Evolutionary conservation across 2,888 invertebrate genomes (phyloP), one percentile per base, ranked within the genome.

Genomic region (Hypercompe scribonia): DNA sequence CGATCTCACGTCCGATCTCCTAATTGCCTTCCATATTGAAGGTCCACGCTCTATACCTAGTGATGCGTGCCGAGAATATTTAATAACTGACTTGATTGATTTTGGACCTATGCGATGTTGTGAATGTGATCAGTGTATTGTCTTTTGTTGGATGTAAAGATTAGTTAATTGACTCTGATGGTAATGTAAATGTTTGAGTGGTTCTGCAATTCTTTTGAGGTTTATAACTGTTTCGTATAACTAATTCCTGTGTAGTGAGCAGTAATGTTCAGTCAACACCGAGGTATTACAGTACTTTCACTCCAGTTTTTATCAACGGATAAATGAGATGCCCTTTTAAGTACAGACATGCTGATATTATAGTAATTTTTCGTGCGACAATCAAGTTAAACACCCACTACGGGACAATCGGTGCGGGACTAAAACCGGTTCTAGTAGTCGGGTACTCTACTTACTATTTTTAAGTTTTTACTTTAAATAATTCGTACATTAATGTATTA

Each of bases 21-120:
- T 91, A 91, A 91, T 90, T 90, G 88, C 83, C 78, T 80, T 39
- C 71, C 78, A 85, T 86, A 87, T 88, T 83, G 83, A 81, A 84
- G 87, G 87, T 81, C 80, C 76, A 82, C 82, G 85, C 85, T 85
- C 85, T 86, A 87, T 88, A 86, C 84, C 78, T 83, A 77, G 39
- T 42, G 73, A 50, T 71, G 81, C 90, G 90, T 90, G 90, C 73
- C 76, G 78, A 54, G 90, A 87, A 90, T 90, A 76, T 72, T 68
- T 65, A 75, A 81, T 80, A 75, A 69, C 46, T 39, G 28, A 46
- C 70, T 67, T 82, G 31, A 69, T 73, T 73, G 63, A 67, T 67
- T 70, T 31, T 31, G 34, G 34, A 61, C 28, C 46, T 65, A 68
- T 64, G 46, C 18, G n/a, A 65, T 50, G 4, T 39, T 34, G 33